Evolutionary conservation across 2,888 invertebrate species (phyloP).

Genomic region (Hetaerina titia): DNA sequence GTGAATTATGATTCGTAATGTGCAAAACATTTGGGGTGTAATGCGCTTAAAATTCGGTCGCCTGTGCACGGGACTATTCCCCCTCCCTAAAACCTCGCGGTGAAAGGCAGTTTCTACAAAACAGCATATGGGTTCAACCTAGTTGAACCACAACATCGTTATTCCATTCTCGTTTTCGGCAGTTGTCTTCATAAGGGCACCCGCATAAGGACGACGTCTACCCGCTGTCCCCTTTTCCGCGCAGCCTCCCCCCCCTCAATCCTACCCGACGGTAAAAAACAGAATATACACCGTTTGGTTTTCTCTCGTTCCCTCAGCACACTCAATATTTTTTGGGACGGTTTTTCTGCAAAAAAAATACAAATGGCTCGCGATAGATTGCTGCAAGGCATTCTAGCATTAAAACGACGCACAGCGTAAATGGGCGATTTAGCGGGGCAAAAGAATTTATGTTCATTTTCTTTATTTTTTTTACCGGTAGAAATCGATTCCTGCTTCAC

Average conservation of each 20-base stretch:
- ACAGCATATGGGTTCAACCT: conserved; percentile 50
- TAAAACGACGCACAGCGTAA: no score
- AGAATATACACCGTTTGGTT: not conserved
- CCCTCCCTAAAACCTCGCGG: not conserved
- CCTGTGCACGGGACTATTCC: not conserved
- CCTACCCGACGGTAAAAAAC: not conserved
- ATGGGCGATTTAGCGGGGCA: no score
- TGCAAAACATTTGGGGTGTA: not conserved
- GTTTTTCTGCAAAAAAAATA: no score
- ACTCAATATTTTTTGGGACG: not conserved
- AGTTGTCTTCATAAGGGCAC: not conserved
- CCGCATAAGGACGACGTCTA: conserved; percentile 28
- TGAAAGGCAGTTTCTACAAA: conserved; percentile 8
- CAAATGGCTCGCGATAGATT: no score
- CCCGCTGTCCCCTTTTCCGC: not conserved
- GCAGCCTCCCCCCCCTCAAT: not conserved
- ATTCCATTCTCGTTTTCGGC: conserved; percentile 31
- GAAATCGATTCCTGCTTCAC: no score
- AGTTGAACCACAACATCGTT: conserved; percentile 39
- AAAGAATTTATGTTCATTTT: no score
- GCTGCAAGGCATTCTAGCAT: no score
- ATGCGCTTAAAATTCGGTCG: not conserved
- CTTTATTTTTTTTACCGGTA: no score
- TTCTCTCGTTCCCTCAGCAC: not conserved
- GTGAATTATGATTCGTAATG: not conserved